A percentile compares a stretch with the other conserved stretches of the same genome.
phyloP scores from a whole-genome alignment of 2,888 invertebrate species.

The Patella depressa region DNA sequence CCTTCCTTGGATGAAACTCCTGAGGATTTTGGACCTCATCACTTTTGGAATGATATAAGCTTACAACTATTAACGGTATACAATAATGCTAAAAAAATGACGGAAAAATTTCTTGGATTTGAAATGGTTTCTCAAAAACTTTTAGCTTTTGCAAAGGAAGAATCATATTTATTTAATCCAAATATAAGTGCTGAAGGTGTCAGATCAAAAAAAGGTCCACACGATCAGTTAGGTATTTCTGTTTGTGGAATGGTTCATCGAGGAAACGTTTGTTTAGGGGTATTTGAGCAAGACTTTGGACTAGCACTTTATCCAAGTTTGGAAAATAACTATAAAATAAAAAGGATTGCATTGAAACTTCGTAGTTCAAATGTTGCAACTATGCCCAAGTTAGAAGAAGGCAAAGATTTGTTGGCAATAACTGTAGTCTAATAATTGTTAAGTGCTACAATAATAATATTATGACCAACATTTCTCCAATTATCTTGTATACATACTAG shows the following conservation, averaged over 20 bases:
- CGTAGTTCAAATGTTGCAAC: slow-evolving; percentile 33
- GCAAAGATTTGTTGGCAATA: background rate
- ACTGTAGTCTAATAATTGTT: too few species aligned
- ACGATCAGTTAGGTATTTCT: slow-evolving; percentile 77
- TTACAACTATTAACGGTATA: slow-evolving; percentile 41
- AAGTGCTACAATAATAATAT: too few species aligned
- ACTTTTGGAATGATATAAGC: slow-evolving; percentile 60
- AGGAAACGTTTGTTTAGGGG: slow-evolving; percentile 74
- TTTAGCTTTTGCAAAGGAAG: slow-evolving; percentile 47
- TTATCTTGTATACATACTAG: too few species aligned
- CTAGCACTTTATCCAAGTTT: slow-evolving; percentile 77
- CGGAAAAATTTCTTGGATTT: slow-evolving; percentile 46
- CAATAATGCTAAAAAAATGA: slow-evolving; percentile 16
- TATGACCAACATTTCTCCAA: too few species aligned
- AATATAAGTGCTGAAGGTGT: slow-evolving; percentile 76
- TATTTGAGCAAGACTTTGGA: slow-evolving; percentile 79
- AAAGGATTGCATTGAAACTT: slow-evolving; percentile 70
- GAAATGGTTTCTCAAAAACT: slow-evolving; percentile 47
- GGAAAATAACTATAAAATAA: slow-evolving; percentile 80
- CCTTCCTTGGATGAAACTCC: slow-evolving; percentile 33
- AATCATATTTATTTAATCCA: slow-evolving; percentile 75
- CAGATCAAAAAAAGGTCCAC: slow-evolving; percentile 76
- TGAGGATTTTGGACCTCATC: slow-evolving; percentile 61
- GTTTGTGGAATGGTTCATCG: slow-evolving; percentile 79
- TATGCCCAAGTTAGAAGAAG: slow-evolving; percentile 38